A percentile compares a stretch with the other conserved stretches of the same genome.
phyloP scores from a whole-genome alignment of 1,140 invertebrate species.

The Drosophila tsacasi region DNA sequence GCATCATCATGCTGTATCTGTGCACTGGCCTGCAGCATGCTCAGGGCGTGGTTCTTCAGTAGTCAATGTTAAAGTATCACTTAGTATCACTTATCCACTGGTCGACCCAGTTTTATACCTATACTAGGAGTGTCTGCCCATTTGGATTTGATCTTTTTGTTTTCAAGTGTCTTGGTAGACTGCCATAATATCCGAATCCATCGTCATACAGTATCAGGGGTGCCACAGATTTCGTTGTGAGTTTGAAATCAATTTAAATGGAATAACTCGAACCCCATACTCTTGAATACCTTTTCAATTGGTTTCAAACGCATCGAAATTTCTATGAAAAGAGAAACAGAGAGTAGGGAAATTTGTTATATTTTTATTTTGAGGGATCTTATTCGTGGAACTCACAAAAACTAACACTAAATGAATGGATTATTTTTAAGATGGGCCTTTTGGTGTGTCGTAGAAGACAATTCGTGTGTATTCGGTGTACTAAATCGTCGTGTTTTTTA shows the following conservation, averaged over 20 bases:
- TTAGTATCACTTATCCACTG: conserved; percentile 1
- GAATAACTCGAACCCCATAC: not conserved
- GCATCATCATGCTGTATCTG: conserved; percentile 92
- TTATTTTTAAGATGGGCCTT: conserved; percentile 8
- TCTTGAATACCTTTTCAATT: not conserved
- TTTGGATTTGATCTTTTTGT: not conserved
- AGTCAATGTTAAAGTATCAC: conserved; percentile 22
- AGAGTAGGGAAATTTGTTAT: not conserved
- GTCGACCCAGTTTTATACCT: conserved; percentile 6
- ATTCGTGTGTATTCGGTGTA: conserved; percentile 16
- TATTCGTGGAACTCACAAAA: not conserved
- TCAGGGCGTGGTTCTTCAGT: conserved; percentile 73
- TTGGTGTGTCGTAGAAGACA: conserved; percentile 4
- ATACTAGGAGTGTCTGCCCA: conserved; percentile 4
- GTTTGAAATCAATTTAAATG: conserved; percentile 2
- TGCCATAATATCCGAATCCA: not conserved
- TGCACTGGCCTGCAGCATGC: conserved; percentile 91
- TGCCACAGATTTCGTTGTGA: not conserved
- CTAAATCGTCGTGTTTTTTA: conserved; percentile 26
- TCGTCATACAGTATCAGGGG: conserved; percentile 13
- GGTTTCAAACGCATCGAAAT: not conserved
- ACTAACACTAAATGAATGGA: not conserved
- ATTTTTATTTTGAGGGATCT: not conserved
- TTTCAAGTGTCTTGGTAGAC: not conserved
- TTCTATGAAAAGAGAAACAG: not conserved